Conservation (phyloP, 2,113 vertebrate genomes). For the Grammomys dolichurus region DNA sequence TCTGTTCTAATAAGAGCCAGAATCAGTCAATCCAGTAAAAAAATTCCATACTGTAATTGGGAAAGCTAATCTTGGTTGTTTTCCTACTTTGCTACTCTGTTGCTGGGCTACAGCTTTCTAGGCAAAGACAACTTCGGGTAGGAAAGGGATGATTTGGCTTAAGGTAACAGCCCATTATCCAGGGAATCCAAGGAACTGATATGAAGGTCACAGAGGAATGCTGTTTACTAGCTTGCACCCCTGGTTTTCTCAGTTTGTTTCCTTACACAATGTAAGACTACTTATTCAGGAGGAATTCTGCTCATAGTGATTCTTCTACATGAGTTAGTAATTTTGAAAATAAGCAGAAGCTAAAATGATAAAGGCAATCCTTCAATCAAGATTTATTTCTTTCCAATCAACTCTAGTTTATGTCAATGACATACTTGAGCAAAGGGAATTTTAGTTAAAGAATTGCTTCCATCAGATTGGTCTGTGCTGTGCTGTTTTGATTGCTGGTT, state of each 20-base stretch:
- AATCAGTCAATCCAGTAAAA: neutral
- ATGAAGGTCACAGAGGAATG: neutral
- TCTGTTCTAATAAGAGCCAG: neutral
- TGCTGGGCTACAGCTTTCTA: neutral
- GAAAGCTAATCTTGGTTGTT: neutral
- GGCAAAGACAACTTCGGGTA: neutral
- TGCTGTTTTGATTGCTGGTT: too few relatives aligned
- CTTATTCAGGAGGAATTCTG: neutral
- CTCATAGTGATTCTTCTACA: neutral
- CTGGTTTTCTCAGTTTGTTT: neutral
- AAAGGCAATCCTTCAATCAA: neutral
- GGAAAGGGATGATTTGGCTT: neutral
- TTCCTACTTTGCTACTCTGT: neutral
- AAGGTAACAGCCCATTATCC: neutral
- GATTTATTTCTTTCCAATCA: neutral
- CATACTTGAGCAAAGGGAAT: neutral
- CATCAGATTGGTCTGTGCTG: too few relatives aligned
- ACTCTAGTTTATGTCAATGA: neutral
- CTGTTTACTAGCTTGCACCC: neutral
- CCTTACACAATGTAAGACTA: neutral
- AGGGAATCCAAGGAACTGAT: neutral
- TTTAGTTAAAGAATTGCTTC: too few relatives aligned
- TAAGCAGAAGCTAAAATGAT: neutral
- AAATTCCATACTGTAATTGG: neutral
- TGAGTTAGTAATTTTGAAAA: neutral